Evolutionary conservation across 2,113 vertebrate genomes (phyloP).

Genomic region (Lagopus leucura): DNA sequence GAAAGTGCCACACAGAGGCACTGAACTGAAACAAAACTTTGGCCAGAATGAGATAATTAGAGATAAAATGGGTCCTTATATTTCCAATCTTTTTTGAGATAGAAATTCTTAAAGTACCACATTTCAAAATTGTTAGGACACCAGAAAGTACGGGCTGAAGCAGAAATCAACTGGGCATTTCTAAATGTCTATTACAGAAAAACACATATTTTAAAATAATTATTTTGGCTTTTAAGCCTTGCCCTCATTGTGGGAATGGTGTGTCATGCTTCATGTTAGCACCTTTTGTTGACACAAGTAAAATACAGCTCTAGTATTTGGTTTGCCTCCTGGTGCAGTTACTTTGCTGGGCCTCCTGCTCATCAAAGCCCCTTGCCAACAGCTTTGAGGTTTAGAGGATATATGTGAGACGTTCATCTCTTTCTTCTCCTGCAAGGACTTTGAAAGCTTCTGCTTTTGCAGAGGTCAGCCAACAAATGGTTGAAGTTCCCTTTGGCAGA

Average conservation of each 20-base stretch:
- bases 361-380: neutral
- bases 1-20: neutral
- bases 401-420: fast-evolving
- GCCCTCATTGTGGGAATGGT: neutral
- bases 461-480: neutral
- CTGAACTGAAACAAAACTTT: neutral
- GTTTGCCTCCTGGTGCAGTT: neutral
- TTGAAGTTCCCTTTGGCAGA: neutral
- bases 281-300: neutral
- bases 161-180: neutral
- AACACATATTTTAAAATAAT: neutral
- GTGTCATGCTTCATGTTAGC: neutral
- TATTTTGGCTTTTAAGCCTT: neutral
- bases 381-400: neutral
- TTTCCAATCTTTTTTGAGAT: neutral
- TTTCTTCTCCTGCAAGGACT: neutral
- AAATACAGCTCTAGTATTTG: neutral
- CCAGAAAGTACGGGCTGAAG: neutral
- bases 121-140: neutral
- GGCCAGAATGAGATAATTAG: neutral
- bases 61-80: neutral
- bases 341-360: neutral
- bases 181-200: neutral
- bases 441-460: neutral
- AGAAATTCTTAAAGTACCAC: neutral